Evolutionary conservation across 2,797 vertebrate genomes (phyloP).

Genomic region (Florisuga fusca): DNA sequence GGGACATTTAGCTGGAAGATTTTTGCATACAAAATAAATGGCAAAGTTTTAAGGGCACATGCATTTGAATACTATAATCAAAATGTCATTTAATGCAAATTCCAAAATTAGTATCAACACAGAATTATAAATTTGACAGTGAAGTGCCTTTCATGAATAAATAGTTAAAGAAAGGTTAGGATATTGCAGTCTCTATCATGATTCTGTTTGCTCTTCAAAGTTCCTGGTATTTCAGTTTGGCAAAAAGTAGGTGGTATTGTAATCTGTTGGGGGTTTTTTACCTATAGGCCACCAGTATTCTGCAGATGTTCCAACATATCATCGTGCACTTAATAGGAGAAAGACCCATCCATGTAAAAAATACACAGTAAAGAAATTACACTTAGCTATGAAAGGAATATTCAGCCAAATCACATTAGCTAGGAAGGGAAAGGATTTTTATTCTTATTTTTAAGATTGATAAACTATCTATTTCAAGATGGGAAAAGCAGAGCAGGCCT

Average conservation of each 20-base stretch:
- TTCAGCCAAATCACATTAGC: background rate
- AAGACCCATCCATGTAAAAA: background rate
- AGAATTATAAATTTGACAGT: constrained; percentile 70
- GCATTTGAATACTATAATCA: constrained; percentile 72
- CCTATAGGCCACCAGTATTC: background rate
- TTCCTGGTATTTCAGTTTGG: background rate
- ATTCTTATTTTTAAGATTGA: background rate
- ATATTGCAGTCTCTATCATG: constrained; percentile 1
- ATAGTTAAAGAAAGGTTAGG: constrained; percentile 68
- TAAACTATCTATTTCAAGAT: background rate
- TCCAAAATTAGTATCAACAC: constrained; percentile 55
- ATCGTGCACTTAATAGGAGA: background rate
- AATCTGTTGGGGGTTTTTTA: background rate
- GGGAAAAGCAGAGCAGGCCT: background rate
- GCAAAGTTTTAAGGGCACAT: constrained; percentile 69
- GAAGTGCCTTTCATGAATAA: constrained; percentile 62
- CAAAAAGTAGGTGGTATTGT: background rate
- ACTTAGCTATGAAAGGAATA: background rate
- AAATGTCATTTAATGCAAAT: constrained; percentile 80
- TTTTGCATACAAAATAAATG: constrained; percentile 69
- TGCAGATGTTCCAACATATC: background rate
- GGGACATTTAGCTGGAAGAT: constrained; percentile 67
- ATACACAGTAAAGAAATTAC: background rate
- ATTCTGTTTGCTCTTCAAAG: constrained; percentile 2
- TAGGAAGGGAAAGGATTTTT: background rate